Base-by-base conservation (phyloP, 2,113 vertebrate genomes). In the Erinaceus europaeus region DNA sequence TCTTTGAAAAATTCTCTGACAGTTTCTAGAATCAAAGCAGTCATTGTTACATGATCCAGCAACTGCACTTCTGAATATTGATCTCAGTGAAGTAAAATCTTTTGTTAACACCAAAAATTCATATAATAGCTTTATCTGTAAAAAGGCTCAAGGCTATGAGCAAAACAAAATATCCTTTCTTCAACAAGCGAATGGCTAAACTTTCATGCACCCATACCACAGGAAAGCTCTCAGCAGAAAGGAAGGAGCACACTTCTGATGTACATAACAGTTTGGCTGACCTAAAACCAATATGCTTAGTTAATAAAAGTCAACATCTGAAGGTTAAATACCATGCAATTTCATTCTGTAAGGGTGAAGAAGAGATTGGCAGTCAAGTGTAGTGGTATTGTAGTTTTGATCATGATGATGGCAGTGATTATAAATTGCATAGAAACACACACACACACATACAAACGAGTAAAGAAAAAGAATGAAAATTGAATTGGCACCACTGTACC, bases 71-170 rank as follows among this genome's bases (percentile, higher is more conserved):
- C 67, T 29, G 72, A 81, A 12, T 12, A 71, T 38, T 77, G 77
- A 64, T 59, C 46, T 11, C 25, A 65, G 44, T 77, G 67, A 76
- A 90, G 67, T 71, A n/a, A 71, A 50, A 38, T 79, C n/a, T 57
- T 92, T 27, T 6, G 2, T 34, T 74, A 38, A 65, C 32, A 61
- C 21, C 77, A 73, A 79, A 68, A 55, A 25, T 79, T 23, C 40
- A 48, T 4, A 21, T 6, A 42, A 9, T 18, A 65, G 14, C 48
- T 89, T 72, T 76, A 64, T 55, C 46, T 73, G 32, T 69, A 86
- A 44, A n/a, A 90, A 72, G 21, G 34, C 4, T 40, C n/a, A 48
- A 73, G 46, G 32, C 44, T 86, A 12, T 40, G 89, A 93, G 91
- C 32, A 68, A 57, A 1, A 42, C 36, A n/a, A 77, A 34, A 23